These are phyloP conservation scores for Hydriomena furcata DNA, from an alignment of 2,888 invertebrate species.

Conservation along the genomic window DNA sequence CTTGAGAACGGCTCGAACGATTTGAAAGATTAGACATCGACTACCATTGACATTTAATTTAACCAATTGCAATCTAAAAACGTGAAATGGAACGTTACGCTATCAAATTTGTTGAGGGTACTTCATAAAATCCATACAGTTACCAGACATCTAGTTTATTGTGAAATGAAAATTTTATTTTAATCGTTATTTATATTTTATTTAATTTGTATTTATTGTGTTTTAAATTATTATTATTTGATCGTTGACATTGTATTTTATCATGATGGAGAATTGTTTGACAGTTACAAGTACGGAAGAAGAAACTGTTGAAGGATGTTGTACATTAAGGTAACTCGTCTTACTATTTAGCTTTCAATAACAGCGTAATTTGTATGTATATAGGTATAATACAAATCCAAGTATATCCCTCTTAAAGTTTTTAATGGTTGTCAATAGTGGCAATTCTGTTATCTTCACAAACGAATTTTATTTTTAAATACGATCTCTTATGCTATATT, in stretches of 20 bases:
- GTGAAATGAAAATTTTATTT: conserved; percentile 15
- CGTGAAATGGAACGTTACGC: conserved; percentile 1
- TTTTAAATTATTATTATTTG: conserved; percentile 26
- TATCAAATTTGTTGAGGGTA: conserved; percentile 21
- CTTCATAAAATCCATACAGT: conserved; percentile 21
- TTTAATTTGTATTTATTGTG: conserved; percentile 25
- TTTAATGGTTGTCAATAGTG: too few relatives aligned
- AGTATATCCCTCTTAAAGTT: too few relatives aligned
- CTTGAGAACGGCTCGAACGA: too few relatives aligned
- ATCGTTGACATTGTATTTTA: conserved; percentile 15
- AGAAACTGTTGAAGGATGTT: conserved; percentile 56
- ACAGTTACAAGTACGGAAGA: conserved; percentile 46
- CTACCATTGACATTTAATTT: too few relatives aligned
- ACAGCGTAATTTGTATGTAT: too few relatives aligned
- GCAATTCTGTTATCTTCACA: too few relatives aligned
- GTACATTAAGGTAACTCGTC: conserved; percentile 56
- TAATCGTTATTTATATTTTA: conserved; percentile 31
- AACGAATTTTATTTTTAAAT: too few relatives aligned
- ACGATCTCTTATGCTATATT: too few relatives aligned
- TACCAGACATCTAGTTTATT: neutral
- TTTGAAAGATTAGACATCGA: too few relatives aligned
- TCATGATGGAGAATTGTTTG: conserved; percentile 46
- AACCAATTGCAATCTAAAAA: too few relatives aligned
- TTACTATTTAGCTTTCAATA: neutral
- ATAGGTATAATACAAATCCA: too few relatives aligned